These are phyloP conservation scores for Aythya fuligula DNA, from an alignment of 2,797 vertebrate species.

Conservation along the genomic window DNA sequence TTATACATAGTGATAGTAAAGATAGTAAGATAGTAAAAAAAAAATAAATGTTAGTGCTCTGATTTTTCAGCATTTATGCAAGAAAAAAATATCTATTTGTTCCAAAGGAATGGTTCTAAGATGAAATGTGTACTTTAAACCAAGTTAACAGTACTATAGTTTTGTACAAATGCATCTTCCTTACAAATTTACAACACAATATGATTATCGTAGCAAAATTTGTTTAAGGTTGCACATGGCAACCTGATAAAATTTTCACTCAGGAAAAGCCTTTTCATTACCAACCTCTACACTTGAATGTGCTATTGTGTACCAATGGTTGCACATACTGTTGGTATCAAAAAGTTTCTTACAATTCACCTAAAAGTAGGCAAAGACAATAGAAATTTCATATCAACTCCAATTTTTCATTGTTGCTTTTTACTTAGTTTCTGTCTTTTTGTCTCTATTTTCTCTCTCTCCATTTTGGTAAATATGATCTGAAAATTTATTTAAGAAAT, in stretches of 20 bases:
- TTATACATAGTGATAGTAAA: neutral
- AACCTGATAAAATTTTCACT: neutral
- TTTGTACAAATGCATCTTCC: neutral
- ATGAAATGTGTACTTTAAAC: neutral
- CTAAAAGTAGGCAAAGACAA: neutral
- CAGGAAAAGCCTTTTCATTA: neutral
- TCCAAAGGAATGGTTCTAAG: neutral
- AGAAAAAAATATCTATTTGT: neutral
- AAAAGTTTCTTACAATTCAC: neutral
- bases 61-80: neutral
- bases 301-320: neutral
- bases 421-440: neutral
- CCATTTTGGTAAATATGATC: neutral
- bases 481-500: conserved; percentile 21
- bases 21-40: neutral
- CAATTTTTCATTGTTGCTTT: neutral
- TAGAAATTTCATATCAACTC: neutral
- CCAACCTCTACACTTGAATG: neutral
- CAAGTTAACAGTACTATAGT: neutral
- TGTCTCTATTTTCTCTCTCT: neutral
- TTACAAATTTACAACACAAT: neutral
- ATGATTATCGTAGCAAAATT: neutral
- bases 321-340: neutral
- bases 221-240: neutral
- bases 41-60: neutral